phyloP scores from a whole-genome alignment of 2,888 invertebrate genomes.

The Dynastes grantii region DNA sequence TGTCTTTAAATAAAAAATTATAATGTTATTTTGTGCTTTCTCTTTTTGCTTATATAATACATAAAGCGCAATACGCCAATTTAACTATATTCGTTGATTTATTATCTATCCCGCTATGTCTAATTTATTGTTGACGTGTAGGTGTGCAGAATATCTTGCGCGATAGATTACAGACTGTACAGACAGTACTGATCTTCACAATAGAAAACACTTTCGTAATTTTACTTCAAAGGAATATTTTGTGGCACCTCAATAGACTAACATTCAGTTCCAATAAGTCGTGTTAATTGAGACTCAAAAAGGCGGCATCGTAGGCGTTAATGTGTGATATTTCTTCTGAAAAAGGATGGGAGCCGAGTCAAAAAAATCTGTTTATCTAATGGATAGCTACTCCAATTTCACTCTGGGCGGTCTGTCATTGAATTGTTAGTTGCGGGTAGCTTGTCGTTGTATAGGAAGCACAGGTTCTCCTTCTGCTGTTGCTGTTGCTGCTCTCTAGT shows the following conservation, averaged over 20 bases:
- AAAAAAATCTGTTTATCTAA: conserved; percentile 51
- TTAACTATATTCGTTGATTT: too few species aligned
- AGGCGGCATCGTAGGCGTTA: conserved; percentile 47
- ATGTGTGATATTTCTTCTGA: conserved; percentile 50
- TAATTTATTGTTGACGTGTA: too few species aligned
- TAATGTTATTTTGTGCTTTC: too few species aligned
- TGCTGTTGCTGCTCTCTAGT: conserved; percentile 12
- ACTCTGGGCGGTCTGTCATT: conserved; percentile 48
- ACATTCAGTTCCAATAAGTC: conserved; percentile 42
- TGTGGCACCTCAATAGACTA: conserved; percentile 21
- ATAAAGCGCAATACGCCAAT: too few species aligned
- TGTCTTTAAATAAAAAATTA: too few species aligned
- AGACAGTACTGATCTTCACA: background rate
- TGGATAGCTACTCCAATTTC: conserved; percentile 50
- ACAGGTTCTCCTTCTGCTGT: conserved; percentile 19
- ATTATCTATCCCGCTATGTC: too few species aligned
- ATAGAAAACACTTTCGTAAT: background rate
- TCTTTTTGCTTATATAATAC: too few species aligned
- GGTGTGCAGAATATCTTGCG: too few species aligned
- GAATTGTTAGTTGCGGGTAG: conserved; percentile 34
- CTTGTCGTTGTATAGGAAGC: conserved; percentile 14
- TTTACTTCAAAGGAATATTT: conserved; percentile 26
- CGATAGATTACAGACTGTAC: too few species aligned
- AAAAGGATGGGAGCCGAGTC: too few species aligned
- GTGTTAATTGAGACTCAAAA: conserved; percentile 49